These are phyloP conservation scores for Myodes glareolus DNA, from an alignment of 2,113 vertebrate genomes.

Conservation along the genomic window DNA sequence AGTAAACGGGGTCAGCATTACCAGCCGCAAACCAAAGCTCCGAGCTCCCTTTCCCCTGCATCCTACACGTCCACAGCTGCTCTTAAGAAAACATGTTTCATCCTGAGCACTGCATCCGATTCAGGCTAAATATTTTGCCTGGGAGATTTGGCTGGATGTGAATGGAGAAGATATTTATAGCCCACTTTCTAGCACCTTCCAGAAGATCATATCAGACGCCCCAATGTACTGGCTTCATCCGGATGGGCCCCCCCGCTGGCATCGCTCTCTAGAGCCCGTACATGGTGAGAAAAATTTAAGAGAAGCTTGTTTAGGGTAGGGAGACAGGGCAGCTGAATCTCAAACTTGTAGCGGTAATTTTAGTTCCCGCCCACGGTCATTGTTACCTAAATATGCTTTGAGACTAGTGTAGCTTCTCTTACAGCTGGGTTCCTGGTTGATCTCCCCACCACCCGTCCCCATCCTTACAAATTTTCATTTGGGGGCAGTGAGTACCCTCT, in stretches of 20 bases:
- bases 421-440: not conserved
- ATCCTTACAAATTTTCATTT: not conserved
- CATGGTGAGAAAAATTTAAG: not conserved
- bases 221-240: not conserved
- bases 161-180: slow-evolving; percentile 24
- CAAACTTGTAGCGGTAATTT: not conserved
- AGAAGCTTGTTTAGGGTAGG: not conserved
- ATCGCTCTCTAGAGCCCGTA: not conserved
- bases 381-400: not conserved
- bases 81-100: not conserved
- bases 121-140: slow-evolving; percentile 57
- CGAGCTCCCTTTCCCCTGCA: not conserved
- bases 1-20: not conserved
- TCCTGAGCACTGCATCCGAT: slow-evolving; percentile 33
- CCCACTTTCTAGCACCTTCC: not conserved
- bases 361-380: not conserved
- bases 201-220: not conserved
- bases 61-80: not conserved
- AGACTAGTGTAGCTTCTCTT: not conserved
- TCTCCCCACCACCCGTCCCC: not conserved
- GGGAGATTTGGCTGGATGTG: slow-evolving; percentile 5
- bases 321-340: not conserved
- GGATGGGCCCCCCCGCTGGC: not conserved
- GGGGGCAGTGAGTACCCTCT: not conserved
- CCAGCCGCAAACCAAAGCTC: not conserved